Evolutionary conservation across 2,797 vertebrate genomes (phyloP), one percentile per base, ranked within the genome.

Genomic region (Hippopotamyrus pictus): DNA sequence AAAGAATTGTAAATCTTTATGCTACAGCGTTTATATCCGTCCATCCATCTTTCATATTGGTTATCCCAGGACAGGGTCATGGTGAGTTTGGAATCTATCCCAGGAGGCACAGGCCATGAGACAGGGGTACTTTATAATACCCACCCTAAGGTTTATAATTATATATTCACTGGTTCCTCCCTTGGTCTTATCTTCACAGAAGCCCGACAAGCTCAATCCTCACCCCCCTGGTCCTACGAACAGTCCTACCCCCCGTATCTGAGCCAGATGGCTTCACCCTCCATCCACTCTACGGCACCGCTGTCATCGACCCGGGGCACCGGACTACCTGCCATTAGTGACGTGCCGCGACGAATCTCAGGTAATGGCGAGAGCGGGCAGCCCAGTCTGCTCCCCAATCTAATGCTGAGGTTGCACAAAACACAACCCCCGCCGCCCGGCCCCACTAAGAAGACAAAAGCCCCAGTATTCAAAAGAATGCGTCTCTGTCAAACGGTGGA

Each of bases 151-250:
- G 41, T 82, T 82, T 82, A 82, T 82, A 82, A 82, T 46, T 82
- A 82, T 82, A 82, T 46, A n/a, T 33, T 82, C 76, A 82, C 76
- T 82, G 76, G 76, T 17, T 85, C 46, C 83, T 85, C 79, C 79
- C 46, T 9, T 92, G 88, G 92, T 90, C 92, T 89, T 92, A 90
- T 69, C 87, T 57, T 91, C 92, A 93, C 94, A 99, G 98, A 99
- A 95, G 97, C 98, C 92, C 98, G 98, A 89, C 98, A 99, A 96
- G 95, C 98, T 88, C 99, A 99, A 95, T 98, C 98, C 92, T 99
- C 99, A 94, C 98, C 98, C 7, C 97, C 99, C 6, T 99, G 99
- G 99, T 99, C 98, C 90, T 99, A 99, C 48, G 99, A 99, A 95
- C 99, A 99, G 95, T 97, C 98, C 88, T 99, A 99, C 92, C 97